These are phyloP conservation scores for Drosophila austrosaltans DNA, from an alignment of 2,888 invertebrate species.

Conservation along the genomic window DNA sequence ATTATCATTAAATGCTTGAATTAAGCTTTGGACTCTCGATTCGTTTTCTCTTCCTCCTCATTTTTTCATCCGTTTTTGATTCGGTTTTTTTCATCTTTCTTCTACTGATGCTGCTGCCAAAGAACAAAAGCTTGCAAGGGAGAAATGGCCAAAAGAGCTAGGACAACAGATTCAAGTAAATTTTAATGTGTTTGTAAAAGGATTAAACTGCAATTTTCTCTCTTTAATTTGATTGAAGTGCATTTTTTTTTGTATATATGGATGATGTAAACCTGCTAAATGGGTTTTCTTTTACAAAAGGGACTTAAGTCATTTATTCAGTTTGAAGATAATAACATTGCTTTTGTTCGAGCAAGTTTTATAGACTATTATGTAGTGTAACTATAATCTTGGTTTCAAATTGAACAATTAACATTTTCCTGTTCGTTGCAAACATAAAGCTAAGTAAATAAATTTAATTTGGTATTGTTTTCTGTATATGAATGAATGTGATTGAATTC, in stretches of 20 bases:
- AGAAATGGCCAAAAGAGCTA: conserved; percentile 8
- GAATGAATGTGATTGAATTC: no score
- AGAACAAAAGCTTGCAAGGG: conserved; percentile 31
- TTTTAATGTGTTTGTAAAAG: conserved; percentile 52
- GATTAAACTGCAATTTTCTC: conserved; percentile 49
- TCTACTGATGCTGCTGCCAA: conserved; percentile 11
- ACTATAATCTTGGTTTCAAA: no score
- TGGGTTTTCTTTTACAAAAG: not conserved
- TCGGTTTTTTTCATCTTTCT: conserved; percentile 10
- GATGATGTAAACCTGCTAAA: not conserved
- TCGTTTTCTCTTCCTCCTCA: conserved; percentile 11
- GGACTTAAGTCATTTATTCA: not conserved
- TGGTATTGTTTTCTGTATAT: no score
- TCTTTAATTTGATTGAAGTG: conserved; percentile 30
- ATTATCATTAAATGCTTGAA: conserved; percentile 64
- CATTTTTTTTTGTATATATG: not conserved
- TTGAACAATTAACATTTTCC: no score
- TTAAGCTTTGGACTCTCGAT: conserved; percentile 48
- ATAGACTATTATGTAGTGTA: no score
- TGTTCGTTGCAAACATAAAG: no score
- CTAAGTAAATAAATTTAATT: no score
- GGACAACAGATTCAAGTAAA: conserved; percentile 45
- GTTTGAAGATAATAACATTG: not conserved
- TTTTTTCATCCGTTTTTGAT: not conserved
- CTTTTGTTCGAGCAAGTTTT: not conserved